phyloP scores from a whole-genome alignment of 2,797 vertebrate species.

The Crenuchus spilurus region DNA sequence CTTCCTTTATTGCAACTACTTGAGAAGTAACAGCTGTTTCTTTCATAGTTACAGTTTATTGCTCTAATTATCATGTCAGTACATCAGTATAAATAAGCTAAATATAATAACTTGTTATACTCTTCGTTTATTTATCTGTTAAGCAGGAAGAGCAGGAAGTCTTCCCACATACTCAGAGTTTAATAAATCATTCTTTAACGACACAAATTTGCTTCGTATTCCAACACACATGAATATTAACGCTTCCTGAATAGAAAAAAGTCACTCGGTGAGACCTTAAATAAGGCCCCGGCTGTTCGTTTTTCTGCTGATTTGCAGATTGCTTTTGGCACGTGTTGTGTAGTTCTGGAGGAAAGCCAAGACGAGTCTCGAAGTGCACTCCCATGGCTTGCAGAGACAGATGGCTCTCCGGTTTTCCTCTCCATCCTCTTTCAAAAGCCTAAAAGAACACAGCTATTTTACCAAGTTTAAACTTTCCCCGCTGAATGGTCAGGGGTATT shows the following conservation, averaged over 20 bases:
- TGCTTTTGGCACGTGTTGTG: constrained; percentile 67
- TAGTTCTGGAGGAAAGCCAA: constrained; percentile 71
- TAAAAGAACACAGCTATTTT: constrained; percentile 59
- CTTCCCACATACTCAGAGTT: neutral
- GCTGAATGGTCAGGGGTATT: constrained; percentile 62
- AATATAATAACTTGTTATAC: neutral
- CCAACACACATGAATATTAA: constrained; percentile 27
- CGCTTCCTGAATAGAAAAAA: neutral
- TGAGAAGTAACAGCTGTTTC: neutral
- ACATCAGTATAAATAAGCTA: neutral
- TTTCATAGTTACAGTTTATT: neutral
- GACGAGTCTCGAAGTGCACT: constrained; percentile 60
- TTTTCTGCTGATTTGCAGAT: constrained; percentile 62
- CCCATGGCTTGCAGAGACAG: constrained; percentile 59
- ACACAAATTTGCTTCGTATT: constrained; percentile 16
- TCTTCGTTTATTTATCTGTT: neutral
- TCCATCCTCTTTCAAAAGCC: constrained; percentile 51
- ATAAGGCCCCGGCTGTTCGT: neutral
- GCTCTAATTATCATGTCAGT: constrained; percentile 6
- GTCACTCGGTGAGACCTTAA: neutral
- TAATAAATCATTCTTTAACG: constrained; percentile 27
- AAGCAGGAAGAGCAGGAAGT: neutral
- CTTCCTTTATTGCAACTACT: neutral
- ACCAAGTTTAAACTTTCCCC: constrained; percentile 67
- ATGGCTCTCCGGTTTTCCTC: constrained; percentile 55